Evolutionary conservation across 2,888 invertebrate species (phyloP).

Genomic region (Athalia circularis): DNA sequence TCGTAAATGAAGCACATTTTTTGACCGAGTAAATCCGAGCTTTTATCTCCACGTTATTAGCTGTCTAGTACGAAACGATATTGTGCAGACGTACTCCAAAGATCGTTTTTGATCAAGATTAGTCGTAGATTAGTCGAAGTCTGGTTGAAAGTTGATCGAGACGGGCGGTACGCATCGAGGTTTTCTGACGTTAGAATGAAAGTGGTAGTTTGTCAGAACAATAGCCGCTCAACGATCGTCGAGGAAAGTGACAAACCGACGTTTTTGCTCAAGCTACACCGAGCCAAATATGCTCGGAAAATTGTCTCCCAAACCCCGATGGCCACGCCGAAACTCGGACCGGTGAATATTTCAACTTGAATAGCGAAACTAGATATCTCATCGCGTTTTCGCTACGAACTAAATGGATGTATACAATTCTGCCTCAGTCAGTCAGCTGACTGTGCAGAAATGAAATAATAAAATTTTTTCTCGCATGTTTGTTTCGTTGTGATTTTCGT

Average conservation of each 20-base stretch:
- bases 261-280: constrained; percentile 3
- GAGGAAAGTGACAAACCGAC: constrained; percentile 27
- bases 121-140: not conserved
- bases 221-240: constrained; percentile 16
- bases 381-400: too few species aligned
- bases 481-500: too few species aligned
- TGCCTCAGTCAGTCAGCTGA: too few species aligned
- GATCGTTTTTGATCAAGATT: constrained; percentile 5
- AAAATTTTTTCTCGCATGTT: too few species aligned
- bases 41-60: too few species aligned
- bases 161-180: not conserved
- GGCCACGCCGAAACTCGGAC: not conserved
- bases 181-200: constrained; percentile 27
- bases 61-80: not conserved
- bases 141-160: constrained; percentile 7
- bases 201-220: constrained; percentile 29
- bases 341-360: not conserved
- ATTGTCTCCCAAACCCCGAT: not conserved
- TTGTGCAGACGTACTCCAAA: not conserved
- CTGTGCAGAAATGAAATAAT: too few species aligned
- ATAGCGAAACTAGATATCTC: too few species aligned
- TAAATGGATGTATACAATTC: too few species aligned
- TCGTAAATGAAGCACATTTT: too few species aligned
- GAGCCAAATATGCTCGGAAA: not conserved
- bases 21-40: too few species aligned